These are phyloP conservation scores for Sardinella longiceps DNA, from an alignment of 2,797 vertebrate species.

Conservation along the genomic window DNA sequence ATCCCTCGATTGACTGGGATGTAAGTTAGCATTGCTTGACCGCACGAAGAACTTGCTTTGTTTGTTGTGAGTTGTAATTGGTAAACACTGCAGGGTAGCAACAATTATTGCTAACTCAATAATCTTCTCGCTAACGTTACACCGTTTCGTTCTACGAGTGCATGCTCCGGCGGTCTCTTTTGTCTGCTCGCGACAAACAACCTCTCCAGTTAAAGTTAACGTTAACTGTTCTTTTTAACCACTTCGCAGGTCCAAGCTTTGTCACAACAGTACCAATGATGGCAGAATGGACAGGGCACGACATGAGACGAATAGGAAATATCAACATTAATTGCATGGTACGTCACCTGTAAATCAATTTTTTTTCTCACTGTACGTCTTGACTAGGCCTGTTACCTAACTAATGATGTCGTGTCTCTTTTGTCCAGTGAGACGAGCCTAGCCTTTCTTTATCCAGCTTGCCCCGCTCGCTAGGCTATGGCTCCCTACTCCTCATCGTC, in stretches of 20 bases:
- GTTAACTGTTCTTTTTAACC: background rate
- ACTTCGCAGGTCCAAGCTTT: background rate
- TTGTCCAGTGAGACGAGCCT: constrained; percentile 33
- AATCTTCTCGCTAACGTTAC: background rate
- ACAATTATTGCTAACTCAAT: constrained; percentile 14
- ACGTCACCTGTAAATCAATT: too few relatives aligned
- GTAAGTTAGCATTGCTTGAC: too few relatives aligned
- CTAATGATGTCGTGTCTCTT: background rate
- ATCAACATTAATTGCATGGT: background rate
- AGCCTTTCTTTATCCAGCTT: constrained; percentile 25
- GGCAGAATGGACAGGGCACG: background rate
- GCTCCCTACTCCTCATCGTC: constrained; percentile 29
- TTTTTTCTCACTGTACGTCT: background rate
- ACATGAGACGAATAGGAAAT: background rate
- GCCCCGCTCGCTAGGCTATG: constrained; percentile 63
- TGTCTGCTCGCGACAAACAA: background rate
- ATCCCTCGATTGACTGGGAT: too few relatives aligned
- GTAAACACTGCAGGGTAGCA: constrained; percentile 13
- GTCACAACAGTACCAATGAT: background rate
- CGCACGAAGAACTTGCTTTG: background rate
- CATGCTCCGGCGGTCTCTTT: background rate
- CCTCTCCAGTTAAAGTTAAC: too few relatives aligned
- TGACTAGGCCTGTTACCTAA: background rate
- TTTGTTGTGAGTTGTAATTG: background rate
- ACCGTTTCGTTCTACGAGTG: too few relatives aligned